These are phyloP conservation scores for Scatophagus argus DNA, from an alignment of 2,113 vertebrate genomes.

Conservation along the genomic window DNA sequence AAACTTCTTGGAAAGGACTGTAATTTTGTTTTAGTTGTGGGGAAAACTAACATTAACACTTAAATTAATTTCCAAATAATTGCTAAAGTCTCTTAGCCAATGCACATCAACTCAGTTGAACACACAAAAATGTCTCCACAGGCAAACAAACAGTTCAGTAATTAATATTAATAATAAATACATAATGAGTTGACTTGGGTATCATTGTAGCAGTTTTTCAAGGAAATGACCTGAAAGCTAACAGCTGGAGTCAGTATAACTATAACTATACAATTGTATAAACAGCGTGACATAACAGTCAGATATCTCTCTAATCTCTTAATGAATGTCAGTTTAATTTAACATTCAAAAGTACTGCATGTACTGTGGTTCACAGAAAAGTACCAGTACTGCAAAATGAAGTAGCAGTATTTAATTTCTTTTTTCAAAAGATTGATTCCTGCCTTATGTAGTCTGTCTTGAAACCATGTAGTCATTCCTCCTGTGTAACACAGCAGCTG, in stretches of 20 bases:
- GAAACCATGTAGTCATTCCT: not conserved
- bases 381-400: not conserved
- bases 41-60: not conserved
- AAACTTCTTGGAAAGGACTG: not conserved
- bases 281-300: not conserved
- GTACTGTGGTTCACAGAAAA: not conserved
- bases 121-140: not conserved
- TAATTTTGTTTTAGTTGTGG: not conserved
- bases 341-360: not conserved
- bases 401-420: too few species aligned
- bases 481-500: not conserved
- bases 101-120: constrained; percentile 7
- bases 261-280: not conserved
- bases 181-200: not conserved
- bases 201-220: not conserved
- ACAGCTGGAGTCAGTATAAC: not conserved
- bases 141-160: not conserved
- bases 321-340: too few species aligned
- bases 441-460: constrained; percentile 1
- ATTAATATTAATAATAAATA: not conserved
- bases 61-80: not conserved
- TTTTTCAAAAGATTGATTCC: too few species aligned
- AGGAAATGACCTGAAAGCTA: not conserved
- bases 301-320: too few species aligned
- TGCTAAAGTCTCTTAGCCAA: not conserved